Base-by-base conservation (phyloP, 2,113 vertebrate genomes). In the Polypterus senegalus region DNA sequence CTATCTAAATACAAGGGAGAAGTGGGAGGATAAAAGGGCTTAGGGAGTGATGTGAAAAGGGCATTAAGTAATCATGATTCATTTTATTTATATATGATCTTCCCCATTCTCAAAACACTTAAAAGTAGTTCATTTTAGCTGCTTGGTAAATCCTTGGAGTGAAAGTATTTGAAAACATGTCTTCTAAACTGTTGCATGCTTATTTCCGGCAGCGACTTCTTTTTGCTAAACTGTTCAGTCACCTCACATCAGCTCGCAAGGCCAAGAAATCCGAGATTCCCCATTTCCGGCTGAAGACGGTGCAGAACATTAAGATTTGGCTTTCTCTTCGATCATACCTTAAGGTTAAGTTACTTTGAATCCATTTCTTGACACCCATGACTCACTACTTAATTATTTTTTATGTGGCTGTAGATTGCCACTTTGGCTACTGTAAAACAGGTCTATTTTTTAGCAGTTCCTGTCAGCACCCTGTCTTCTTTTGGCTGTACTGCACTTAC, bases 231-330 rank as follows among this genome's bases (percentile, higher is more conserved):
- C 89, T 92, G 65, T 99, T 99, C 63, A 97, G 92, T 74, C 95
- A 98, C 77, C 85, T 99, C 49, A 99, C 96, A 1, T 99, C 96
- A 54, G 96, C 93, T 67, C 89, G 95, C 63, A 98, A 97, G 78
- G 96, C 96, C 79, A 92, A 89, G 74, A 99, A 97, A 73, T 99
- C 92, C 0, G 92, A 96, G 83, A 91, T 99, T 69, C 96, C 96
- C 75, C 96, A 99, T 71, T 99, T 99, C 65, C 81, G 96, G 60
- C 89, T 99, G 75, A 99, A 99, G 79, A 99, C 98, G 67, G 91
- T 99, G 62, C 91, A 98, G 77, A 99, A 99, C 80, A 97, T 99
- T 71, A 98, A 97, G 82, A 99, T 99, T 79, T 99, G 96, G 96
- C 69, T 99, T 46, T 95, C 95, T 0, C 89, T 99, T 1, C 93